Evolutionary conservation across 2,888 invertebrate species (phyloP), one percentile per base, ranked within the genome.

Genomic region (Rugalucina vietnamica): DNA sequence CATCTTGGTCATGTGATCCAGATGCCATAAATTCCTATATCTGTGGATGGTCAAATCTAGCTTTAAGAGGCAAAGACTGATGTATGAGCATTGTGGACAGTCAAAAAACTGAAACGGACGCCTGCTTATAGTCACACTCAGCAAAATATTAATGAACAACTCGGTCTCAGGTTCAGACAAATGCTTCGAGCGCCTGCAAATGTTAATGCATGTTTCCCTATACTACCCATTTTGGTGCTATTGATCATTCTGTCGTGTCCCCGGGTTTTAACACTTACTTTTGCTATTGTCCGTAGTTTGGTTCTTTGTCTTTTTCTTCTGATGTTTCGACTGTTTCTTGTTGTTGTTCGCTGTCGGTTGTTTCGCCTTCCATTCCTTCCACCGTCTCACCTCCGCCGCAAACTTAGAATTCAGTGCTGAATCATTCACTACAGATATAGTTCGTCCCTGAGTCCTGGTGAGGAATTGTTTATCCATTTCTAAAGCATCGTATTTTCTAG

Each of bases 381-480:
- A 88, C 43, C 73, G 60, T 12, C 50, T 60, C 0, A 84, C 80
- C 73, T 88, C 85, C 12, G 84, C 80, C 14, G 5, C 57, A 57
- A 88, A 54, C 43, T 88, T 88, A 0, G 81, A 82, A 37, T 78
- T 70, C 36, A 88, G 21, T 8, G 81, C 75, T 5, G 84, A 80
- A 73, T 88, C 88, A 37, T 88, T 88, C n/a, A 81, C 81, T 8
- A 88, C 72, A 1, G 88, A 34, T 49, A 88, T 76, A 29, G 84
- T 76, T 57, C 82, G 81, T 50, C 88, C 88, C 21, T 82, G 54
- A 39, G 84, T 88, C 37, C 88, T 70, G 8, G 88, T 88, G 21
- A 84, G 57, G 60, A 88, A 88, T 43, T 88, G 88, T 84, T 88
- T 88, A 60, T 88, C 88, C 85, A 88, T 88, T 81, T 88, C 88